Evolutionary conservation across 2,113 vertebrate genomes (phyloP), one percentile per base, ranked within the genome.

Genomic region (Alces alces): DNA sequence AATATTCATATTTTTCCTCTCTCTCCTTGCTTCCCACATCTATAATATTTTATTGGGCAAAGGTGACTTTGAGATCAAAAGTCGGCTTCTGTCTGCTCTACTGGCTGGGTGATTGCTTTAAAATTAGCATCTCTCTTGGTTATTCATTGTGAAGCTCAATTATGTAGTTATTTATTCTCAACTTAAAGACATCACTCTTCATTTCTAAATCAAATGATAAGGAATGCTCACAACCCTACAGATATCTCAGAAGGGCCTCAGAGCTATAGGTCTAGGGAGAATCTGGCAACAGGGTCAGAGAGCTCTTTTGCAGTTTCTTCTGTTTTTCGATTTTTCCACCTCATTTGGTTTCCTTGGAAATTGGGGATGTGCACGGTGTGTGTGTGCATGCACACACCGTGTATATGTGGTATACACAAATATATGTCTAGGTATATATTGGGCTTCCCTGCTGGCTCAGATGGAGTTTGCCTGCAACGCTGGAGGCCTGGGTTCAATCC

Each of bases 301-400:
- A 91, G 86, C 61, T 92, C 79, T 83, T 88, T 50, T 79, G 73
- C 47, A 96, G 80, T 82, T 96, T 91, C 45, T 50, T 47, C n/a
- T 84, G 86, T n/a, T 21, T 98, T 97, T 97, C 0, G 0, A 86
- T 86, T 87, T 90, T 96, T 33, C 55, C 45, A 79, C 60, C 96
- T 94, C 92, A 55, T 89, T 96, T 94, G 86, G 93, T 98, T 98
- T 97, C 97, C 94, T 97, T 97, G 95, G 96, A 86, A 97, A 97
- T 80, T 91, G 79, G 88, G 87, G 61, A 89, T 80, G 79, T 84
- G 66, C 52, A 16, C 23, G 30, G 21, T 19, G 47, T 57, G 55
- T 88, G 78, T 79, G 28, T 78, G 47, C 52, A n/a, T 61, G 61
- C 7, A 50, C 2, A 33, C 36, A 30, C 1, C 0, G 2, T 52